These are phyloP conservation scores for Cyclura pinguis DNA, from an alignment of 2,797 vertebrate genomes.

Conservation along the genomic window DNA sequence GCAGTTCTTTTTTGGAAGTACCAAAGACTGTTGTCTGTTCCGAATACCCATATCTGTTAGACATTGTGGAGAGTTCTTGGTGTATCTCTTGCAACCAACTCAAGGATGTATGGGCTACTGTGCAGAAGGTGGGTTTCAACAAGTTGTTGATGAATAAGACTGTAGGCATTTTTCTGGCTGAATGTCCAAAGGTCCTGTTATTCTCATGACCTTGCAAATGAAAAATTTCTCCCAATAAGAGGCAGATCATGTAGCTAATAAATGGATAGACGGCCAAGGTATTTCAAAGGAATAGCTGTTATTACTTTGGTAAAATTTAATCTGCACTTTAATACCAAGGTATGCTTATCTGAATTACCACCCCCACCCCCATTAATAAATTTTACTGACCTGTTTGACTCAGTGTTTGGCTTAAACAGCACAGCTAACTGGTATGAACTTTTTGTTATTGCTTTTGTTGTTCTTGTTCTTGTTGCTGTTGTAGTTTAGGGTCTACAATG, in stretches of 20 bases:
- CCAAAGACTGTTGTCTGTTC: constrained; percentile 85
- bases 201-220: constrained; percentile 59
- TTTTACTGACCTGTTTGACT: constrained; percentile 60
- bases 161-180: constrained; percentile 29
- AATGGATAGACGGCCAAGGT: constrained; percentile 59
- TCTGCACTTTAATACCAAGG: constrained; percentile 49
- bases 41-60: constrained; percentile 78
- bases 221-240: constrained; percentile 50
- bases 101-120: constrained; percentile 86
- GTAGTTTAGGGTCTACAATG: constrained; percentile 57
- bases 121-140: constrained; percentile 74
- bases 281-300: constrained; percentile 68
- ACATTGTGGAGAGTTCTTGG: constrained; percentile 80
- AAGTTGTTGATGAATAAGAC: constrained; percentile 50
- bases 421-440: constrained; percentile 22
- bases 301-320: constrained; percentile 58
- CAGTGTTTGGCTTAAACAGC: constrained; percentile 48
- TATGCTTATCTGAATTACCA: constrained; percentile 55
- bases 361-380: constrained; percentile 45
- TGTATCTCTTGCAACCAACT: constrained; percentile 84
- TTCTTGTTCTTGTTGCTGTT: constrained; percentile 47
- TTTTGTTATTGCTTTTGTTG: constrained; percentile 49
- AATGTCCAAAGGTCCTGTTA: constrained; percentile 41
- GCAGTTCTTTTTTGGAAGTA: constrained; percentile 80
- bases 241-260: constrained; percentile 58